Conservation (phyloP, 2,888 invertebrate species). For the Ornithoptera priamus region DNA sequence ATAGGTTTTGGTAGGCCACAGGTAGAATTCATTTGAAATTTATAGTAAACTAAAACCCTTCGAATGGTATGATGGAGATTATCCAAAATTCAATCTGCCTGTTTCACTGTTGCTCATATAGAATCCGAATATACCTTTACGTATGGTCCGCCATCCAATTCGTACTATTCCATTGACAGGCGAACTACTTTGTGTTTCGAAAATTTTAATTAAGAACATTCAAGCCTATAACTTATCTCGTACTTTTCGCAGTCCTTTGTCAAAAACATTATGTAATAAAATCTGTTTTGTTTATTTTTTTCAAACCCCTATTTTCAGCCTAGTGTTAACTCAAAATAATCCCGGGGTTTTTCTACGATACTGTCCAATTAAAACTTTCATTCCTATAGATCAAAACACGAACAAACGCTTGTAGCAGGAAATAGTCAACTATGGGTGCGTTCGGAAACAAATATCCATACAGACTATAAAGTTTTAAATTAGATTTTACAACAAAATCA, state of each 20-base stretch:
- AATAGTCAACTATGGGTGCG: not conserved
- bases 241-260: not conserved
- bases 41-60: not conserved
- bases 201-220: too few relatives aligned
- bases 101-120: not conserved
- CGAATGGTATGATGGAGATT: not conserved
- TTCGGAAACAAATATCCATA: not conserved
- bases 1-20: not conserved
- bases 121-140: not conserved
- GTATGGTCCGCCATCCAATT: not conserved
- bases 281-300: not conserved
- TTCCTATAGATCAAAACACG: not conserved
- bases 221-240: not conserved
- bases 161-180: not conserved
- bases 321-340: not conserved
- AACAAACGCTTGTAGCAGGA: not conserved
- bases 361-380: not conserved
- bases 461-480: not conserved
- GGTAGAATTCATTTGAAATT: not conserved
- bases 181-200: not conserved
- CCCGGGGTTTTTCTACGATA: not conserved
- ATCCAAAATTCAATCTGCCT: not conserved
- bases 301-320: not conserved
- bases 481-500: not conserved
- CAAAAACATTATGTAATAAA: not conserved